Evolutionary conservation across 2,113 vertebrate species (phyloP).

Genomic region (Etheostoma spectabile): DNA sequence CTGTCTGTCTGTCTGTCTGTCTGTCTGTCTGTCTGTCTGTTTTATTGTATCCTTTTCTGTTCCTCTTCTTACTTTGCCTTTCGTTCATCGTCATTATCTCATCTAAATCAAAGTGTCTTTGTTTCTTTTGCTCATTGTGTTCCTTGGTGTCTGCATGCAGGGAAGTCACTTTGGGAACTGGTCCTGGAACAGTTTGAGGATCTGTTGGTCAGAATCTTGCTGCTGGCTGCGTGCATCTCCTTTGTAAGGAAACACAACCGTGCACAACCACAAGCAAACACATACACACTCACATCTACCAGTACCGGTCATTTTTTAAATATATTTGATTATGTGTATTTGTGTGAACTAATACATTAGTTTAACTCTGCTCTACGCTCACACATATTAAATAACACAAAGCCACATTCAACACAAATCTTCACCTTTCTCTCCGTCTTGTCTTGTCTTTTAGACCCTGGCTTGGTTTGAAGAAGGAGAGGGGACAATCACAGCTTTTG

Average conservation of each 20-base stretch:
- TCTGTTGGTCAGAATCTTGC: conserved; percentile 85
- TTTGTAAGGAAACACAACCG: conserved; percentile 79
- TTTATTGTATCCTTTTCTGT: neutral
- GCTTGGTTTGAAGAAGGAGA: conserved; percentile 88
- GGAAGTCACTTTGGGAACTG: conserved; percentile 86
- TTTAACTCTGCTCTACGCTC: neutral
- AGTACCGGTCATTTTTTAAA: neutral
- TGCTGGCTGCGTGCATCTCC: conserved; percentile 87
- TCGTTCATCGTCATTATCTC: conserved; percentile 1
- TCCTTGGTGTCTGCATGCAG: conserved; percentile 60
- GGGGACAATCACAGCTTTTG: conserved; percentile 86
- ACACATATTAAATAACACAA: neutral
- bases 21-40: neutral
- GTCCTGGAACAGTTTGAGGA: conserved; percentile 88
- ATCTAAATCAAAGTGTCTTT: neutral
- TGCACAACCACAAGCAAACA: conserved; percentile 13
- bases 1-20: too few species aligned
- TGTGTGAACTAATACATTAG: neutral
- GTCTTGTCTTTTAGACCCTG: conserved; percentile 74
- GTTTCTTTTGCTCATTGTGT: neutral
- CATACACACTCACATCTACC: neutral
- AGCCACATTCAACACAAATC: neutral
- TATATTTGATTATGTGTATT: neutral
- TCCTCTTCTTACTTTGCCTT: neutral
- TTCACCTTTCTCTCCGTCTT: neutral